Evolutionary conservation across 2,113 vertebrate genomes (phyloP).

Genomic region (Otis tarda): DNA sequence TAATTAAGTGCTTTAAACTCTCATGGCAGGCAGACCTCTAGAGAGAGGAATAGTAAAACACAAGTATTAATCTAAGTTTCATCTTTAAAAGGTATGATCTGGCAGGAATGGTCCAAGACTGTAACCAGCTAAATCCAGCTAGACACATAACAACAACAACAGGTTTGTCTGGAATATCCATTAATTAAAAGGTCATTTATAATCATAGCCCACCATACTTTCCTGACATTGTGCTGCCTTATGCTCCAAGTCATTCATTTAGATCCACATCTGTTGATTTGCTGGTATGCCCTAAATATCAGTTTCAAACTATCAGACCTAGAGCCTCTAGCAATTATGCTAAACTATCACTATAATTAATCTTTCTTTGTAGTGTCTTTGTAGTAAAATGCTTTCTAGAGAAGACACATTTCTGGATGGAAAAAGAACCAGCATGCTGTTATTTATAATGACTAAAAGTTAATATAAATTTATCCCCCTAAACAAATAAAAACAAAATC

Average conservation of each 20-base stretch:
- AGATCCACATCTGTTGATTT: neutral
- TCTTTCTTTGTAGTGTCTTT: neutral
- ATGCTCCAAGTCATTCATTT: slow-evolving; percentile 17
- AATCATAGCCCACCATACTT: neutral
- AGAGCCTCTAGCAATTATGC: neutral
- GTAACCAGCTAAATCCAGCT: neutral
- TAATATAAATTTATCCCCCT: neutral
- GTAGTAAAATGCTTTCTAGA: neutral
- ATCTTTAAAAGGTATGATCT: neutral
- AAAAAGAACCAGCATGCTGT: neutral
- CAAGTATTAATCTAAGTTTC: neutral
- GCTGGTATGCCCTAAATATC: slow-evolving; percentile 7
- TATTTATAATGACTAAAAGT: neutral
- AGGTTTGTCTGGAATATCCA: neutral
- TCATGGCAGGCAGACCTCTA: neutral
- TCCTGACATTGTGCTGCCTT: slow-evolving; percentile 10
- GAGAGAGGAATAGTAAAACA: neutral
- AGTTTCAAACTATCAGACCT: slow-evolving; percentile 15
- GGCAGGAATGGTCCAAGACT: neutral
- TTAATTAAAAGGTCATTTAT: neutral
- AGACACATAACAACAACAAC: neutral
- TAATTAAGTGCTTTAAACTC: neutral
- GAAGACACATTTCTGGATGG: neutral
- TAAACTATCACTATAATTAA: neutral
- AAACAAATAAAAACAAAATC: neutral